A percentile compares a stretch with the other conserved stretches of the same genome.
Evolutionary conservation across 2,113 vertebrate species (phyloP).

Genomic region (Sarotherodon lohbergeri): DNA sequence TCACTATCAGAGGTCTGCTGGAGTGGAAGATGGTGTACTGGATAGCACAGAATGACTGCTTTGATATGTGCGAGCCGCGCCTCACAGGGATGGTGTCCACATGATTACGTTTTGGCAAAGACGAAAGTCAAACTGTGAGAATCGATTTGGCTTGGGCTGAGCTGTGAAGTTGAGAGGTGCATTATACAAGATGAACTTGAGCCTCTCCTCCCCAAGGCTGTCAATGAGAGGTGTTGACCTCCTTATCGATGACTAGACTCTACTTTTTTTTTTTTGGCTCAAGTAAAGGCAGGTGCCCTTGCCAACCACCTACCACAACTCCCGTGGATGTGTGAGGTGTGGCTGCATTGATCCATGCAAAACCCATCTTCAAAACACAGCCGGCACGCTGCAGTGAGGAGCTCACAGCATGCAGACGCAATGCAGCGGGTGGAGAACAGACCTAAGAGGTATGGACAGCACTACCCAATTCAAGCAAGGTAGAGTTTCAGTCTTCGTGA

Average conservation of each 20-base stretch:
- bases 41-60: background rate
- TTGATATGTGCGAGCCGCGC: background rate
- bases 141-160: conserved; percentile 33
- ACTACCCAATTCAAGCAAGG: conserved; percentile 9
- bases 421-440: conserved; percentile 51
- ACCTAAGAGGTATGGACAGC: background rate
- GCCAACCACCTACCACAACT: background rate
- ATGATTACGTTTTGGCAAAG: conserved; percentile 8
- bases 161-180: conserved; percentile 38
- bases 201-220: conserved; percentile 5
- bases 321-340: background rate
- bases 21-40: conserved; percentile 11
- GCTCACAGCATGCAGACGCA: conserved; percentile 33
- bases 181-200: conserved; percentile 50
- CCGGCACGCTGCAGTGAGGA: conserved; percentile 28
- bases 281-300: conserved; percentile 51
- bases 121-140: conserved; percentile 3
- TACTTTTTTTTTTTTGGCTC: conserved; percentile 6
- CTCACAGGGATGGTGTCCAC: background rate
- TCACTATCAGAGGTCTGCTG: conserved; percentile 15
- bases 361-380: conserved; percentile 23
- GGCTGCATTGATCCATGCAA: conserved; percentile 50
- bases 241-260: conserved; percentile 51
- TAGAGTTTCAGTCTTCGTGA: conserved; percentile 6
- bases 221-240: conserved; percentile 39